Conservation (phyloP, 2,113 vertebrate species). For the Bettongia penicillata region DNA sequence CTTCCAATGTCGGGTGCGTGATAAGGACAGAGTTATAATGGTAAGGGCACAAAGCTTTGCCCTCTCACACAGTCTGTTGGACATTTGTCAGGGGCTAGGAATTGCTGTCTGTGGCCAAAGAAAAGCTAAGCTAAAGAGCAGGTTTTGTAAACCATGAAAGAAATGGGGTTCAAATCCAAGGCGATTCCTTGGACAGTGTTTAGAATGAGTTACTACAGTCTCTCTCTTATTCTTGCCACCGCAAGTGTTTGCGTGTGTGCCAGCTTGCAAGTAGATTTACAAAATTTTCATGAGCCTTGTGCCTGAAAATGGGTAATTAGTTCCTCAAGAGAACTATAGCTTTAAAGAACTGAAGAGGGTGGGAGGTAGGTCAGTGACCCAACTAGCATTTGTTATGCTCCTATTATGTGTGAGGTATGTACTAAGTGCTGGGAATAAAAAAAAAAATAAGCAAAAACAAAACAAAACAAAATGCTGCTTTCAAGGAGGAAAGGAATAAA, state of each 20-base stretch:
- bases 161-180: background rate
- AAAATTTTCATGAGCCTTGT: background rate
- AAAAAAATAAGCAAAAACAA: background rate
- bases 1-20: background rate
- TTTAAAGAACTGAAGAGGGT: background rate
- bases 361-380: background rate
- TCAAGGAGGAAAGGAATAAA: background rate
- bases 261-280: background rate
- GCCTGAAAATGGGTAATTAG: background rate
- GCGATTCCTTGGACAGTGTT: background rate
- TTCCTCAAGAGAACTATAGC: background rate
- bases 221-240: background rate
- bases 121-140: background rate
- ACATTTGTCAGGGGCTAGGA: background rate
- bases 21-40: background rate
- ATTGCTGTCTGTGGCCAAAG: background rate
- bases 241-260: background rate
- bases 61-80: background rate
- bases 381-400: background rate
- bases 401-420: background rate
- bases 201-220: background rate
- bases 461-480: background rate
- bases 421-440: background rate
- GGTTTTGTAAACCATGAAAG: background rate
- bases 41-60: background rate